A percentile compares a stretch with the other conserved stretches of the same genome.
These are phyloP conservation scores for Pseudobourletiella spinata DNA, from an alignment of 1,140 invertebrate species.

Conservation along the genomic window DNA sequence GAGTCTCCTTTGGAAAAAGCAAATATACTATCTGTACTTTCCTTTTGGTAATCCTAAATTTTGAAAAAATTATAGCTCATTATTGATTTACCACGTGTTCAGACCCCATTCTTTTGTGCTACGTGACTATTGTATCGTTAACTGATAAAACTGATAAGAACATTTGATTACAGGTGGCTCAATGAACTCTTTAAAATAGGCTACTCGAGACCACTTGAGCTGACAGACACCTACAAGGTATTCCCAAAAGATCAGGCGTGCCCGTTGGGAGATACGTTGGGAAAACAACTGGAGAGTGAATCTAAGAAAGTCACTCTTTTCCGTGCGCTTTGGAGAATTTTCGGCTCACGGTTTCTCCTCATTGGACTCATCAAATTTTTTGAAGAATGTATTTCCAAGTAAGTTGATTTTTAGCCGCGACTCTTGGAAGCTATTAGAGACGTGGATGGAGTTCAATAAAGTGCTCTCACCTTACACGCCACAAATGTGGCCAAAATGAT, in stretches of 20 bases:
- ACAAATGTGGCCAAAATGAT: too few species aligned
- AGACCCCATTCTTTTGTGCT: too few species aligned
- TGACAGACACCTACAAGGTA: conserved; percentile 24
- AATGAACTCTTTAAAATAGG: conserved; percentile 15
- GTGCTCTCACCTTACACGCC: too few species aligned
- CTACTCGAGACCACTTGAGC: conserved; percentile 16
- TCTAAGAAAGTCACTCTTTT: not conserved
- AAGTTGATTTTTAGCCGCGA: not conserved
- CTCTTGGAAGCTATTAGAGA: not conserved
- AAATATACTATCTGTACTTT: too few species aligned
- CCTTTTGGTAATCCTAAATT: too few species aligned
- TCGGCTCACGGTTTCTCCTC: not conserved
- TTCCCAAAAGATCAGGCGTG: conserved; percentile 13
- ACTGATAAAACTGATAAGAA: too few species aligned
- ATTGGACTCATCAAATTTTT: conserved; percentile 10
- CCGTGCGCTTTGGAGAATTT: not conserved
- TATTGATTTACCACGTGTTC: too few species aligned
- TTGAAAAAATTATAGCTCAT: too few species aligned
- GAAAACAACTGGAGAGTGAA: not conserved
- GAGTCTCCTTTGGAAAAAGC: too few species aligned
- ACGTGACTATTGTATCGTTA: too few species aligned
- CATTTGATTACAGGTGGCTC: conserved; percentile 33
- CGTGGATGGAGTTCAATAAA: too few species aligned
- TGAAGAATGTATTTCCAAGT: conserved; percentile 21
- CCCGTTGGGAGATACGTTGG: conserved; percentile 17